phyloP scores from a whole-genome alignment of 2,888 invertebrate species.

The Meloe dianella region DNA sequence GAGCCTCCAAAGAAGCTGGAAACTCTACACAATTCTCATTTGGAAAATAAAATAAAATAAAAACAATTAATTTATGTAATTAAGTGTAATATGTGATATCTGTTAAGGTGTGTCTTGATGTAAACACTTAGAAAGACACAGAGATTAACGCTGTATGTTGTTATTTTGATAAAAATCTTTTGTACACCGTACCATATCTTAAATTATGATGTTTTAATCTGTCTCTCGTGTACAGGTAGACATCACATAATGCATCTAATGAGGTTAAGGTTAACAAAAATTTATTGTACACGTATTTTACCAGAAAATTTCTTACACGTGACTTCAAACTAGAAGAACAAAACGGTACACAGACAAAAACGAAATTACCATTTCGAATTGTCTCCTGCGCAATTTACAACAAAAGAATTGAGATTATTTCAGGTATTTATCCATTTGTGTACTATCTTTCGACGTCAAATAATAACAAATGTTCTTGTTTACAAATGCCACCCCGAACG shows the following conservation, averaged over 20 bases:
- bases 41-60: background rate
- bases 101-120: slow-evolving; percentile 3
- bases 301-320: background rate
- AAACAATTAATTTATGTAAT: slow-evolving; percentile 2
- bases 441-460: background rate
- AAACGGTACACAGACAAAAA: background rate
- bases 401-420: background rate
- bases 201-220: slow-evolving; percentile 22
- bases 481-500: background rate
- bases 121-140: background rate
- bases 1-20: background rate
- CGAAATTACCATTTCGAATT: background rate
- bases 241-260: background rate
- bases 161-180: slow-evolving; percentile 27
- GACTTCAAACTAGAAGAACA: background rate
- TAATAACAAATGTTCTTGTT: background rate
- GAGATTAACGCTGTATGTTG: slow-evolving; percentile 14
- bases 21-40: slow-evolving; percentile 13
- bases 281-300: background rate
- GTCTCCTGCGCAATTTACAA: slow-evolving; percentile 2
- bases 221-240: background rate
- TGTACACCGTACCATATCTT: slow-evolving; percentile 17
- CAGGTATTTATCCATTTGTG: slow-evolving; percentile 3
- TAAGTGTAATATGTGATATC: background rate
- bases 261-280: background rate